Conservation (phyloP, 2,888 invertebrate genomes). For the Cordilura impudica region DNA sequence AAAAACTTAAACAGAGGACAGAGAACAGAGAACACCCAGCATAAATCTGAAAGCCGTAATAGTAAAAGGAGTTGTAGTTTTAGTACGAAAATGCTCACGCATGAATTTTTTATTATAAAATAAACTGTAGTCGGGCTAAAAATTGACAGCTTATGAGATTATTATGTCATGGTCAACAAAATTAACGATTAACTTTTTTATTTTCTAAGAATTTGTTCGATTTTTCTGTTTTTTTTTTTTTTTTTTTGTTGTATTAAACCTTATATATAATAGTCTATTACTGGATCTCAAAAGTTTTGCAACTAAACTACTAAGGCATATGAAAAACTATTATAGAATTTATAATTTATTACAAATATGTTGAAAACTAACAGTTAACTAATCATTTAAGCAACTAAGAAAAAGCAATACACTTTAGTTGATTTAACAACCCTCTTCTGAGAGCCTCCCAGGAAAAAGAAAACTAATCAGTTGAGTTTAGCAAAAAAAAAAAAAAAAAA, state of each 20-base stretch:
- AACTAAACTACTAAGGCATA: background rate
- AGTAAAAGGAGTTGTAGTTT: background rate
- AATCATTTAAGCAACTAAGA: constrained; percentile 45
- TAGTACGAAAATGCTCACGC: constrained; percentile 51
- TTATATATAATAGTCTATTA: background rate
- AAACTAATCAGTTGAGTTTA: constrained; percentile 3
- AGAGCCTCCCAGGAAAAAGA: constrained; percentile 18
- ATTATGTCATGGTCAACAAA: constrained; percentile 65
- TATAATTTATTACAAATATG: constrained; percentile 54
- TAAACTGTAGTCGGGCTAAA: constrained; percentile 64
- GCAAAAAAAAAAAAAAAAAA: background rate
- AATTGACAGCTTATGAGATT: constrained; percentile 67
- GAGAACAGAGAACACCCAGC: constrained; percentile 53
- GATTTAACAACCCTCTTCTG: constrained; percentile 31
- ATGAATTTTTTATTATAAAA: constrained; percentile 63
- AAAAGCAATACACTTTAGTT: background rate
- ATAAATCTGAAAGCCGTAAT: background rate
- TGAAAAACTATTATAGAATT: constrained; percentile 7
- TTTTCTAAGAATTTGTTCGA: background rate
- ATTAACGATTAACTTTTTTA: constrained; percentile 61
- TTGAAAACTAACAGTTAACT: constrained; percentile 56
- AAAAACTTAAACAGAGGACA: background rate
- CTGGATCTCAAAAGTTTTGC: constrained; percentile 10
- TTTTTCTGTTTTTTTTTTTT: background rate
- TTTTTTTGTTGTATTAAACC: background rate